phyloP scores from a whole-genome alignment of 1,140 invertebrate species.

The Diprion similis region DNA sequence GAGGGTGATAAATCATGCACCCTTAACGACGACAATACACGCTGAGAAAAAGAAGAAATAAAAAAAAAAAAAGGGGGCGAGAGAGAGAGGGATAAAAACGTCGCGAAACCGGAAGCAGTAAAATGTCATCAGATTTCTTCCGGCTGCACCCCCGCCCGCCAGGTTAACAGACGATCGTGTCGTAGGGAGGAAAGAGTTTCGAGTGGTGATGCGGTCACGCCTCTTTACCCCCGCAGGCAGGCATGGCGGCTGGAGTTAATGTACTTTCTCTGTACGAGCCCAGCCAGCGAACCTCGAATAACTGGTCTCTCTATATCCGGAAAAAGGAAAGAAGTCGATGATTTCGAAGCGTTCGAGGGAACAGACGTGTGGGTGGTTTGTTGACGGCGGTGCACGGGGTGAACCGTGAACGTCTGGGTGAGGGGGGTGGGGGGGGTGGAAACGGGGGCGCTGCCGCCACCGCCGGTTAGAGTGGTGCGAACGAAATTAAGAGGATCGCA shows the following conservation, averaged over 20 bases:
- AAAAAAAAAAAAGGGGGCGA: not conserved
- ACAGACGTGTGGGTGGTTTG: not conserved
- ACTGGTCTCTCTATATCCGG: too few relatives aligned
- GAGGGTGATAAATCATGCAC: constrained; percentile 36
- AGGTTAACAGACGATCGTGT: too few relatives aligned
- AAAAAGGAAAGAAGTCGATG: not conserved
- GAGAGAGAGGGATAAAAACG: too few relatives aligned
- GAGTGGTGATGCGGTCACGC: too few relatives aligned
- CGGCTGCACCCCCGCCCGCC: too few relatives aligned
- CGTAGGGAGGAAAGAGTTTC: too few relatives aligned
- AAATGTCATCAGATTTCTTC: too few relatives aligned
- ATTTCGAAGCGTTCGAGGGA: not conserved
- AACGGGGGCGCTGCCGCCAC: not conserved
- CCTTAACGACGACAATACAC: not conserved
- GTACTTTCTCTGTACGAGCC: not conserved
- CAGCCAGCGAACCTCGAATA: too few relatives aligned
- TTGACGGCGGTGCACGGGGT: not conserved
- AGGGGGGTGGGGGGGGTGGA: not conserved
- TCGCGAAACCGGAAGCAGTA: not conserved
- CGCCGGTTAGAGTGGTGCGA: not conserved
- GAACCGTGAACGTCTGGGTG: not conserved
- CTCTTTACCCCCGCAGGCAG: too few relatives aligned
- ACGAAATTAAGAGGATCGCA: constrained; percentile 18
- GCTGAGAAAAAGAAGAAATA: too few relatives aligned
- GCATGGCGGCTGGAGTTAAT: not conserved